Evolutionary conservation across 1,140 invertebrate genomes (phyloP), one percentile per base, ranked within the genome.

Genomic region (Neuroterus valhalla): DNA sequence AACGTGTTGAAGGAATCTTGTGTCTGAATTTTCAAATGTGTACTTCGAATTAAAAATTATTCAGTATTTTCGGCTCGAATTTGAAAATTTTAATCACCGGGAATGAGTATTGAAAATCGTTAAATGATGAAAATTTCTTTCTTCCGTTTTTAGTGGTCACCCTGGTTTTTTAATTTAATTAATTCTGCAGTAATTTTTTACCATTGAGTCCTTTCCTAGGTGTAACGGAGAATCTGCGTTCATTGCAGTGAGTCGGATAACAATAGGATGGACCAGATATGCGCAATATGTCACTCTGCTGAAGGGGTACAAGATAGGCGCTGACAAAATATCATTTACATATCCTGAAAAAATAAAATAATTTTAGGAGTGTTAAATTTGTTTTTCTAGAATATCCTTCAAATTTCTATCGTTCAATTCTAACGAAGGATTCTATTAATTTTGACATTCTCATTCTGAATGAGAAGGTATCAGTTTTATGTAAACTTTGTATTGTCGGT

Each of bases 221-320:
- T 96, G 95, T 66, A 96, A 89, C 11, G 95, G 95, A 79, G 94
- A 93, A 78, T 96, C 95, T 84, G 94, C 91, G 71, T 93, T 94
- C 91, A 96, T 94, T 23, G 93, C 93, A 76, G 95, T 93, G 71
- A 92, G 90, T 78, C 95, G 91, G 75, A 96, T 94, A 42, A 96
- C 92, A 66, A 96, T 92, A 8, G 95, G 95, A 89, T 96, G 95
- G 52, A 96, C 92, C 52, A 96, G 89, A 84, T 96, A 96, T 3
- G 95, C 94, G 85, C 95, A 96, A 86, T 96, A 96, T 6, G 95
- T 96, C 6, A 96, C 94, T 81, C 95, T 91, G 52, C 95, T 96
- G 86, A 96, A 95, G 69, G 95, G 95, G 88, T 96, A 96, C 10
- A 96, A 88, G 68, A 94, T 92, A 23, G 94, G 93, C 26, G 94